phyloP scores from a whole-genome alignment of 92 coral and sea anemone species.

The Bergia sp. region DNA sequence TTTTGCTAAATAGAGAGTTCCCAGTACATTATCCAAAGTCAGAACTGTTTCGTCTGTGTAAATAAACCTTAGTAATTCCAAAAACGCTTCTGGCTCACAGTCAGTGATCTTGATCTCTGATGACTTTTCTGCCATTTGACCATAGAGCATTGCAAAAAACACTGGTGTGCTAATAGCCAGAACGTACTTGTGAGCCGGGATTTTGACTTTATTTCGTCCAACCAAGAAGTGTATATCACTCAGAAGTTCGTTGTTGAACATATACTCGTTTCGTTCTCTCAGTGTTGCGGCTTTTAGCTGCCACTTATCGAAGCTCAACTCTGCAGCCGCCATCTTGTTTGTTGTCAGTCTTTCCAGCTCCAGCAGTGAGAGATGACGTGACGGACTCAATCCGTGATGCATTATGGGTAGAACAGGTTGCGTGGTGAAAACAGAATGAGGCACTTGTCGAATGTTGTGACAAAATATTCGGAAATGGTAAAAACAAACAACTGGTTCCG shows the following conservation, averaged over 20 bases:
- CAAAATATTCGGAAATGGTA: background rate
- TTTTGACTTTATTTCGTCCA: conserved; percentile 64
- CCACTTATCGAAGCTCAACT: conserved; percentile 71
- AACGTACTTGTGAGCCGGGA: conserved; percentile 86
- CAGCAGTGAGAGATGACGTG: conserved; percentile 21
- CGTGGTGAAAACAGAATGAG: background rate
- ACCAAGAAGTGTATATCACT: conserved; percentile 86
- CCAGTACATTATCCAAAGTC: conserved; percentile 77
- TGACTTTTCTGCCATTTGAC: conserved; percentile 75
- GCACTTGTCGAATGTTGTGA: conserved; percentile 22
- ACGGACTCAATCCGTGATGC: background rate
- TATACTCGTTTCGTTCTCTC: conserved; percentile 79
- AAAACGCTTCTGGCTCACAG: conserved; percentile 73
- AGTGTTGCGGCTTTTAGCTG: conserved; percentile 91
- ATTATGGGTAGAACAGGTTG: conserved; percentile 36
- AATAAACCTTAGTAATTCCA: conserved; percentile 74
- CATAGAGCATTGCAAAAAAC: conserved; percentile 85
- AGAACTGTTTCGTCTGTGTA: conserved; percentile 71
- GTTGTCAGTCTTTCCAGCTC: conserved; percentile 14
- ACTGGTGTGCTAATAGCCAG: conserved; percentile 85
- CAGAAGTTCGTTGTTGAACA: conserved; percentile 84
- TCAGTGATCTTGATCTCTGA: conserved; percentile 71
- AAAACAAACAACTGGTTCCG: conserved; percentile 5
- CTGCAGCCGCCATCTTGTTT: conserved; percentile 79
- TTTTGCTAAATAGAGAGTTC: conserved; percentile 78